These are phyloP conservation scores for Diorhabda carinulata DNA, from an alignment of 1,140 invertebrate species.

Conservation along the genomic window DNA sequence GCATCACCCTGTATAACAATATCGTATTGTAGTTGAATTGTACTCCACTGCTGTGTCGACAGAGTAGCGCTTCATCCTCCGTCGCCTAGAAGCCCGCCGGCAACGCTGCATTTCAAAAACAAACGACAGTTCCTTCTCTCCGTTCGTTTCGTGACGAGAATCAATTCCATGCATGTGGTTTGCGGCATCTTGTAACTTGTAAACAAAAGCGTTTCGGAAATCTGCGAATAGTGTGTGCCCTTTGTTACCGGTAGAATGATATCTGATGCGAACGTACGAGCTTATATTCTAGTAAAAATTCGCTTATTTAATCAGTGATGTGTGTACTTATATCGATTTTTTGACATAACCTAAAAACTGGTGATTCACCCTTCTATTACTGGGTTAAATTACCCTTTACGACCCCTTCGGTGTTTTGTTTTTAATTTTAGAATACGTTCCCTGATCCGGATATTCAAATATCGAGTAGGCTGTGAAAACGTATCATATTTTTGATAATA, in stretches of 20 bases:
- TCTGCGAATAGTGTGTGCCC: conserved; percentile 8
- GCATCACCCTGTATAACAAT: no score
- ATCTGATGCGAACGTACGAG: background rate
- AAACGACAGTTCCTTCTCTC: conserved; percentile 29
- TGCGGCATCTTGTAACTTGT: conserved; percentile 23
- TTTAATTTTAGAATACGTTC: conserved; percentile 2
- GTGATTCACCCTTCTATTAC: conserved; percentile 23
- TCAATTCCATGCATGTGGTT: background rate
- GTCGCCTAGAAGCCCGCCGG: conserved; percentile 26
- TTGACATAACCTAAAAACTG: conserved; percentile 26
- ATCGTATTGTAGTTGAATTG: no score
- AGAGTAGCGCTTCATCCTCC: conserved; percentile 27
- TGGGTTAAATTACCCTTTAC: conserved; percentile 1
- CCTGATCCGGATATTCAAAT: background rate
- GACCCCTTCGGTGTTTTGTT: conserved; percentile 6
- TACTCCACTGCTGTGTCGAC: conserved; percentile 24
- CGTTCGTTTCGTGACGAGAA: conserved; percentile 4
- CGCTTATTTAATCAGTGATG: conserved; percentile 9
- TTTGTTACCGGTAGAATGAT: conserved; percentile 2
- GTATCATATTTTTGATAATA: no score
- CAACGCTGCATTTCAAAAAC: conserved; percentile 33
- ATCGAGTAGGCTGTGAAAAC: background rate
- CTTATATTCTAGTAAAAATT: background rate
- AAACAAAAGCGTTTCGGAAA: conserved; percentile 22
- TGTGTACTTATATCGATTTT: conserved; percentile 29